Conservation (phyloP, 2,797 vertebrate genomes). For the Sebastes trivittatus region DNA sequence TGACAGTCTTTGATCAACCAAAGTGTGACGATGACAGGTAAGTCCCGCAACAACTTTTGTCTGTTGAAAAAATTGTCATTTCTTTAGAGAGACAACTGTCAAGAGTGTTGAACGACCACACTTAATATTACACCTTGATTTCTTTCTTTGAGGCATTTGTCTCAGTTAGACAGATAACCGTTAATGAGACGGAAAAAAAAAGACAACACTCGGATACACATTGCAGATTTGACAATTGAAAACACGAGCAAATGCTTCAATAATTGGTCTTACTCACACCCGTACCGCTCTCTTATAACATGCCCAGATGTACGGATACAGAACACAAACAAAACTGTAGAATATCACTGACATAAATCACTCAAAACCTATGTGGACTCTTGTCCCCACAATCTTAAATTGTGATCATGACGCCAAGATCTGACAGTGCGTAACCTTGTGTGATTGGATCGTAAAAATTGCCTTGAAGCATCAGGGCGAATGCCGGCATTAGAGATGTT, state of each 20-base stretch:
- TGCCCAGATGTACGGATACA: neutral
- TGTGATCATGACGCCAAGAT: neutral
- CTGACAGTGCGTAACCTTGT: slow-evolving; percentile 12
- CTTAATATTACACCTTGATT: neutral
- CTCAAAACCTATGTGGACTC: neutral
- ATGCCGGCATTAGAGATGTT: slow-evolving; percentile 17
- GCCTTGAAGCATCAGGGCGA: neutral
- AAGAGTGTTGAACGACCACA: neutral
- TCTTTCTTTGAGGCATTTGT: slow-evolving; percentile 11
- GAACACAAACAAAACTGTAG: neutral
- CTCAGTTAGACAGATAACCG: slow-evolving; percentile 1
- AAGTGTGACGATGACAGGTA: slow-evolving; percentile 30
- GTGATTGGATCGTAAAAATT: slow-evolving; percentile 25
- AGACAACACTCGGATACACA: neutral
- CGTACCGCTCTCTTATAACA: neutral
- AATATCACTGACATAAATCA: slow-evolving; percentile 2
- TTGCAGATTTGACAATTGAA: slow-evolving; percentile 14
- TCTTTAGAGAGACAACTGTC: slow-evolving; percentile 14
- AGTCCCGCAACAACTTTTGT: neutral
- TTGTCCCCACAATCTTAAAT: slow-evolving; percentile 6
- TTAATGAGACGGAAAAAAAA: slow-evolving; percentile 25
- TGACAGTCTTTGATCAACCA: slow-evolving; percentile 29
- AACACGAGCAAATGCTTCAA: neutral
- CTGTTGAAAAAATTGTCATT: neutral
- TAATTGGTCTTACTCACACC: neutral